These are phyloP conservation scores for Crioceris asparagi DNA, from an alignment of 2,888 invertebrate species.

Conservation along the genomic window DNA sequence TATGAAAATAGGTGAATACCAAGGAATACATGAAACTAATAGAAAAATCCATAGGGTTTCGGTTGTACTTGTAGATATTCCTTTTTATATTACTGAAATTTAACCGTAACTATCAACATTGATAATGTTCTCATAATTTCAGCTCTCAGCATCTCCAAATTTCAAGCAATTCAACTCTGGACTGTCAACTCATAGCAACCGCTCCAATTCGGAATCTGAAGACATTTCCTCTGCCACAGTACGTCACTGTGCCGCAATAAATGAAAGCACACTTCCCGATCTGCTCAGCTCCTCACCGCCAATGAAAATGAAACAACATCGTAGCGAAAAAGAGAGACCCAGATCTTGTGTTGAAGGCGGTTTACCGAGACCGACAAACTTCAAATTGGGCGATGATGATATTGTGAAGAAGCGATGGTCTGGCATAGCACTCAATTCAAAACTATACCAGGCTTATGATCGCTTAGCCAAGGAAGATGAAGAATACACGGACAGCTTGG, in stretches of 20 bases:
- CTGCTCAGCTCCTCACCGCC: conserved; percentile 44
- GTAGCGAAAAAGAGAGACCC: conserved; percentile 45
- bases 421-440: conserved; percentile 57
- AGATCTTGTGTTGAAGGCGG: conserved; percentile 58
- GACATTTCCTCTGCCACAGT: conserved; percentile 34
- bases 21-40: too few relatives aligned
- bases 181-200: conserved; percentile 38
- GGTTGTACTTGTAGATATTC: too few relatives aligned
- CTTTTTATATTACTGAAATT: too few relatives aligned
- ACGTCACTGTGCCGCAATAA: too few relatives aligned
- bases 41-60: too few relatives aligned
- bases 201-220: conserved; percentile 42
- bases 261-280: conserved; percentile 44
- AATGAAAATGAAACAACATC: conserved; percentile 41
- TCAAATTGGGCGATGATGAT: conserved; percentile 36
- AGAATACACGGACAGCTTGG: conserved; percentile 64
- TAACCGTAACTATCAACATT: too few relatives aligned
- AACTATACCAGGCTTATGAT: conserved; percentile 62
- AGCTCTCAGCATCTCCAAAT: conserved; percentile 23
- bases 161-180: conserved; percentile 37
- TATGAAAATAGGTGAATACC: too few relatives aligned
- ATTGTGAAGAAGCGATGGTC: conserved; percentile 59
- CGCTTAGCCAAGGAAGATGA: conserved; percentile 55
- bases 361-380: conserved; percentile 27
- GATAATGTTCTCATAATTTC: too few relatives aligned